Evolutionary conservation across 2,888 invertebrate genomes (phyloP).

Genomic region (Eupithecia inturbata): DNA sequence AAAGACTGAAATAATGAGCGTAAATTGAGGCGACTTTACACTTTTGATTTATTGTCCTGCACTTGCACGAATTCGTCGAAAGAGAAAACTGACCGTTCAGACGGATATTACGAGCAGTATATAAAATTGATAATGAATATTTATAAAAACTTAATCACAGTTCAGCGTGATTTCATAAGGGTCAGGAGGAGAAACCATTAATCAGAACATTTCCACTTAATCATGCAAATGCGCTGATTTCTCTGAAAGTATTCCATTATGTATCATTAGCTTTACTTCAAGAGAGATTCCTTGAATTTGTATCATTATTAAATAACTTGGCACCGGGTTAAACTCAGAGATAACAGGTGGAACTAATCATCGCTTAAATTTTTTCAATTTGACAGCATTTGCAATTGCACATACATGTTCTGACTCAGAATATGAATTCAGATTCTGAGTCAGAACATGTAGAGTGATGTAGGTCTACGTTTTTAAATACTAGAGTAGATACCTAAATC

Average conservation of each 20-base stretch:
- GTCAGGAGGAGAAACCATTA: slow-evolving; percentile 74
- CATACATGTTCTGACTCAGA: slow-evolving; percentile 15
- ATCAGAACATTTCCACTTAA: slow-evolving; percentile 79
- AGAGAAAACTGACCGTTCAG: slow-evolving; percentile 82
- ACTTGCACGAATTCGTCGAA: slow-evolving; percentile 81
- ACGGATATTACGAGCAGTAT: slow-evolving; percentile 76
- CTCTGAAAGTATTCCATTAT: slow-evolving; percentile 47
- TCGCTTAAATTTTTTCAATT: slow-evolving; percentile 34
- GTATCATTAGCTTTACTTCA: slow-evolving; percentile 60
- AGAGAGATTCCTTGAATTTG: slow-evolving; percentile 50
- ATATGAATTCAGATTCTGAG: slow-evolving; percentile 15
- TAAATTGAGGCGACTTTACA: slow-evolving; percentile 83
- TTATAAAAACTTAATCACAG: slow-evolving; percentile 81
- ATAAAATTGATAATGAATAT: slow-evolving; percentile 82
- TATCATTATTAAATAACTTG: slow-evolving; percentile 39
- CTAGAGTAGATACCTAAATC: too few species aligned
- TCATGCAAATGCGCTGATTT: slow-evolving; percentile 67
- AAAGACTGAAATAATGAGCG: slow-evolving; percentile 81
- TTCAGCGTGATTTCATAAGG: slow-evolving; percentile 67
- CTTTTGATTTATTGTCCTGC: slow-evolving; percentile 83
- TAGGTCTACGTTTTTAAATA: not conserved
- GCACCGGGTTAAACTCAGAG: slow-evolving; percentile 31
- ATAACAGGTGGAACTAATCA: slow-evolving; percentile 32
- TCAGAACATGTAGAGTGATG: slow-evolving; percentile 2
- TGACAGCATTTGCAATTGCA: slow-evolving; percentile 28